phyloP scores from a whole-genome alignment of 2,888 invertebrate species.

The Eupithecia dodoneata region DNA sequence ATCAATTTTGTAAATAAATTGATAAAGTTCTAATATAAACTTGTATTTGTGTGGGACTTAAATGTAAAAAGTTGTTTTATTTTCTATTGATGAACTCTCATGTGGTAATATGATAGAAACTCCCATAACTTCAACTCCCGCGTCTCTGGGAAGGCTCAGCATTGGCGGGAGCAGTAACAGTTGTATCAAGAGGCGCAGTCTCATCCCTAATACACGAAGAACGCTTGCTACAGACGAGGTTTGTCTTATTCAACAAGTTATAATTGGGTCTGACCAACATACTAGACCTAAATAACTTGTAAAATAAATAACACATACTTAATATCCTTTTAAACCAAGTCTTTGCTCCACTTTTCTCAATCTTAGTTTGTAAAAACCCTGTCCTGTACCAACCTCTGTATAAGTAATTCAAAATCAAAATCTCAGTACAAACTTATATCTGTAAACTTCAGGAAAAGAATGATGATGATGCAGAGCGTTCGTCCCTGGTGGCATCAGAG shows the following conservation, averaged over 20 bases:
- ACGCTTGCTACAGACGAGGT: conserved; percentile 66
- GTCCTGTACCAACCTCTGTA: too few species aligned
- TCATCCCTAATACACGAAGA: conserved; percentile 62
- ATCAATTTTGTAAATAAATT: conserved; percentile 15
- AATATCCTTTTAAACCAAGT: too few species aligned
- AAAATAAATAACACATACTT: too few species aligned
- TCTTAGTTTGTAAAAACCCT: too few species aligned
- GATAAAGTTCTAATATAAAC: not conserved
- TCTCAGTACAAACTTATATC: not conserved
- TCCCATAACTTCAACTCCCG: conserved; percentile 67
- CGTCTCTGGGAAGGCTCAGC: conserved; percentile 59
- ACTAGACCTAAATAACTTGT: not conserved
- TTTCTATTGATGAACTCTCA: conserved; percentile 33
- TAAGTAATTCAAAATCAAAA: not conserved
- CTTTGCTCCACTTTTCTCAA: too few species aligned
- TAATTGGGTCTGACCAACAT: not conserved
- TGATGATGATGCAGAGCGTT: conserved; percentile 86
- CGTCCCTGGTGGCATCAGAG: conserved; percentile 77
- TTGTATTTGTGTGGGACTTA: not conserved
- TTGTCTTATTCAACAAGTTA: conserved; percentile 32
- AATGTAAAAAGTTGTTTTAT: not conserved
- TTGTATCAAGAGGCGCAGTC: conserved; percentile 68
- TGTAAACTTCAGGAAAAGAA: conserved; percentile 64
- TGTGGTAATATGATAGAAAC: conserved; percentile 64
- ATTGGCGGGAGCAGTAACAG: conserved; percentile 72